phyloP scores from a whole-genome alignment of 2,113 vertebrate genomes.

The Caretta caretta region DNA sequence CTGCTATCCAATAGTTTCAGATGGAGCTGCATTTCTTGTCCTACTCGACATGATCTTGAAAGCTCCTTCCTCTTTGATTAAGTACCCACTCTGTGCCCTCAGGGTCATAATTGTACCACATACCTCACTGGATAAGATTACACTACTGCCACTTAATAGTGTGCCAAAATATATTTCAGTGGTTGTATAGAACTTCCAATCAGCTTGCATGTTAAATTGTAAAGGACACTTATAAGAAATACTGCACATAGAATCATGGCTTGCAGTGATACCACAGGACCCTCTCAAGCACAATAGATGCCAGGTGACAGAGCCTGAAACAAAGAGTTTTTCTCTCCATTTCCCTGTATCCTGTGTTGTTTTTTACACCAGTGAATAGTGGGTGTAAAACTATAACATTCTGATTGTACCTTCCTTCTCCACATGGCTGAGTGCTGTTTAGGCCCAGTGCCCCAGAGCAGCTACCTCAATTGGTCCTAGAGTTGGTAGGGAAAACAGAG shows the following conservation, averaged over 20 bases:
- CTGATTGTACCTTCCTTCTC: not conserved
- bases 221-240: not conserved
- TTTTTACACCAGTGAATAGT: not conserved
- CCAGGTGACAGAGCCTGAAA: not conserved
- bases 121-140: rapidly evolving
- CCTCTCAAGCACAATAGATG: not conserved
- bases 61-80: not conserved
- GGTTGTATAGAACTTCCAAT: not conserved
- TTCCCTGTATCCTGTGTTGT: not conserved
- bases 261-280: rapidly evolving
- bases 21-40: not conserved
- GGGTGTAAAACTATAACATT: not conserved
- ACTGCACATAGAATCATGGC: not conserved
- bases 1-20: not conserved
- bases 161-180: not conserved
- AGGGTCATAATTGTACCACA: not conserved
- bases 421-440: not conserved
- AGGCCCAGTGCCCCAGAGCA: not conserved
- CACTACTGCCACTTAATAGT: not conserved
- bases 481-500: not conserved
- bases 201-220: not conserved
- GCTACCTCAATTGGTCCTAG: not conserved
- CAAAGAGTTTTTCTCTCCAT: not conserved
- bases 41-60: not conserved
- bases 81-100: not conserved